phyloP scores from a whole-genome alignment of 2,888 invertebrate species.

The Apoderus coryli region DNA sequence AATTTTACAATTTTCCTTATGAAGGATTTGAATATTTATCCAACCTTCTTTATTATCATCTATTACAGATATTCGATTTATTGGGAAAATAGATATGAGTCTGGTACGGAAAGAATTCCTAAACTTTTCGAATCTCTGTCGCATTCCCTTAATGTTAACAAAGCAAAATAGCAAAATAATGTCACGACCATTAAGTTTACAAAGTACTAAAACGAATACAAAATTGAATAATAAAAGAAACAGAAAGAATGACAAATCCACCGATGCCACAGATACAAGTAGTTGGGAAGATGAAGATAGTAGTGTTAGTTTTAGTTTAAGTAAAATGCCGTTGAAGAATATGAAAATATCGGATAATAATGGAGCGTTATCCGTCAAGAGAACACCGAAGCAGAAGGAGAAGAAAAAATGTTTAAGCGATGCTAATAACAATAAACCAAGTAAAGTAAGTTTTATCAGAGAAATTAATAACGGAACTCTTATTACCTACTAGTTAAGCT shows the following conservation, averaged over 20 bases:
- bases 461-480: conserved; percentile 1
- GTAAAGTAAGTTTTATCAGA: conserved; percentile 15
- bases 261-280: conserved; percentile 21
- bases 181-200: conserved; percentile 22
- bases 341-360: too few species aligned
- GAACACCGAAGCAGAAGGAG: too few species aligned
- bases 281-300: conserved; percentile 26
- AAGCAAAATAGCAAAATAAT: conserved; percentile 16
- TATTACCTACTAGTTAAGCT: too few species aligned
- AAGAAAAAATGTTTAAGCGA: too few species aligned
- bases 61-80: conserved; percentile 1
- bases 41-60: not conserved
- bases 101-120: conserved; percentile 38
- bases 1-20: too few species aligned
- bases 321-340: too few species aligned
- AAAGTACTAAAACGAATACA: conserved; percentile 14
- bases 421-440: conserved; percentile 20
- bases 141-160: conserved; percentile 23
- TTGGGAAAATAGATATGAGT: conserved; percentile 42
- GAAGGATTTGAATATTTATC: too few species aligned
- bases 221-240: conserved; percentile 5
- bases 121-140: conserved; percentile 31
- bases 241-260: conserved; percentile 15
- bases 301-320: too few species aligned
- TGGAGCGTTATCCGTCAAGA: too few species aligned